phyloP scores from a whole-genome alignment of 2,113 vertebrate species.

The Nasalis larvatus region DNA sequence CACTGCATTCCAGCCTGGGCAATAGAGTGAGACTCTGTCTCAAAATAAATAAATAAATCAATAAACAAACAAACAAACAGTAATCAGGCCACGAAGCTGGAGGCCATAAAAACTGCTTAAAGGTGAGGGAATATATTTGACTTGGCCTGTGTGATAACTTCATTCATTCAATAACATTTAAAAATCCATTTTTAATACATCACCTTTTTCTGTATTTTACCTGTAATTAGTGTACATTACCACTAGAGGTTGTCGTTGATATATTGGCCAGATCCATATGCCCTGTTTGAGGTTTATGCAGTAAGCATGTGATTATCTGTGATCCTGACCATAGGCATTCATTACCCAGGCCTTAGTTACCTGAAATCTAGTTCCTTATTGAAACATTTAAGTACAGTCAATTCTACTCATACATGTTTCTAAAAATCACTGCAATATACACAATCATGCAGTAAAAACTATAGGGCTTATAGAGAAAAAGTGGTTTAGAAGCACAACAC shows the following conservation, averaged over 20 bases:
- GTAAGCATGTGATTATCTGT: neutral
- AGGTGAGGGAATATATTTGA: neutral
- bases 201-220: neutral
- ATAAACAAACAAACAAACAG: no score
- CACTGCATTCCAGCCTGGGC: no score
- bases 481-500: neutral
- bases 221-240: neutral
- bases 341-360: neutral
- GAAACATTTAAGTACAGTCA: neutral
- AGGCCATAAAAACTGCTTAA: neutral
- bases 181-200: neutral
- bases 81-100: neutral
- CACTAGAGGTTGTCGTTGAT: neutral
- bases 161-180: neutral
- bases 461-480: neutral
- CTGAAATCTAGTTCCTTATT: neutral
- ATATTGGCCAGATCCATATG: neutral
- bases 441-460: neutral
- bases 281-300: neutral
- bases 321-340: neutral
- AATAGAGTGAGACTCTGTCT: no score
- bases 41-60: no score
- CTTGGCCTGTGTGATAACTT: neutral
- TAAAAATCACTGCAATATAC: neutral
- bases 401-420: neutral